Evolutionary conservation across 2,888 invertebrate genomes (phyloP).

Genomic region (Rhyacophila evoluta): DNA sequence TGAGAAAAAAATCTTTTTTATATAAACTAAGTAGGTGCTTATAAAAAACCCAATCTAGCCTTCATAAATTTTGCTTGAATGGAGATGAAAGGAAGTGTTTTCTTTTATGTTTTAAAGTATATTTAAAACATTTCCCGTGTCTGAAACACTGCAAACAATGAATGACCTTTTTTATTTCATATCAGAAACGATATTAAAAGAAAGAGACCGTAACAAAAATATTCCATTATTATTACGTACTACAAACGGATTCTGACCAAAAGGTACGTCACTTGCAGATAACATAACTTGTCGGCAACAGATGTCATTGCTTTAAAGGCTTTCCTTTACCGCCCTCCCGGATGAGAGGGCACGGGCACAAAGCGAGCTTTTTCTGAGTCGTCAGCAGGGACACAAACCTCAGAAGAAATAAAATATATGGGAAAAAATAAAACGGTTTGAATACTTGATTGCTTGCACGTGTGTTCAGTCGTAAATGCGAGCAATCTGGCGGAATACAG

Average conservation of each 20-base stretch:
- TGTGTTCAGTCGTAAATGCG: background rate
- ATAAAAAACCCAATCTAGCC: too few species aligned
- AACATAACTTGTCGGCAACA: slow-evolving; percentile 7
- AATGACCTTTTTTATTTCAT: too few species aligned
- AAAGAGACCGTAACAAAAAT: background rate
- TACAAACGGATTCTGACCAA: background rate
- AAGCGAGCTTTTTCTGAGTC: slow-evolving; percentile 1
- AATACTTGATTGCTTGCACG: slow-evolving; percentile 12
- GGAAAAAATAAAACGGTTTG: slow-evolving; percentile 12
- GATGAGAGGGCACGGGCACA: background rate
- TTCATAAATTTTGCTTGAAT: background rate
- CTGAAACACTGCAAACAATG: too few species aligned
- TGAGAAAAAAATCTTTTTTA: too few species aligned
- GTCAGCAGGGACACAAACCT: slow-evolving; percentile 7
- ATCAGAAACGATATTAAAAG: too few species aligned
- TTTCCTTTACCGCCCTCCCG: background rate
- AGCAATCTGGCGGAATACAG: background rate
- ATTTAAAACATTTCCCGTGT: background rate
- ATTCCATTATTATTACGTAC: background rate
- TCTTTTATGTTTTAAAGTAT: background rate
- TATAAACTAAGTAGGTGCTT: too few species aligned
- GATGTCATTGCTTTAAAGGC: background rate
- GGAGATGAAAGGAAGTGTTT: background rate
- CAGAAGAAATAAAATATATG: slow-evolving; percentile 18
- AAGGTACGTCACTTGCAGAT: background rate